Conservation (phyloP, 1,140 invertebrate species). For the Leptestheria dahalacensis region DNA sequence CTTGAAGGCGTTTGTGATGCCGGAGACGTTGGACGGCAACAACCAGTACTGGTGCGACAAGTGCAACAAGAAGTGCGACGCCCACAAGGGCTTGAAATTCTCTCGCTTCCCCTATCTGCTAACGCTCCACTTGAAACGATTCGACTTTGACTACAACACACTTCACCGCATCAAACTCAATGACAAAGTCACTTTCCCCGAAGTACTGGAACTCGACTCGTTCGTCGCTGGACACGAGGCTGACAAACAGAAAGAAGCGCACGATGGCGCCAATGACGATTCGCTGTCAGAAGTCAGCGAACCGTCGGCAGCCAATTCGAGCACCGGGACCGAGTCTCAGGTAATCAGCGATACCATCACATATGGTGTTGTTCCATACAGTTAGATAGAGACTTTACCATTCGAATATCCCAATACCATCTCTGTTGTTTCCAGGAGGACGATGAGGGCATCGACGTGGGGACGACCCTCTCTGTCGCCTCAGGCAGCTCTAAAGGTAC, state of each 20-base stretch:
- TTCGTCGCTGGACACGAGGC: constrained; percentile 39
- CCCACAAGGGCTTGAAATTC: constrained; percentile 82
- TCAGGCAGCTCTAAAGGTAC: background rate
- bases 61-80: constrained; percentile 77
- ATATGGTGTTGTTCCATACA: too few relatives aligned
- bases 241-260: constrained; percentile 5
- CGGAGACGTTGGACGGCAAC: constrained; percentile 66
- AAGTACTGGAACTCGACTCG: constrained; percentile 61
- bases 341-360: too few relatives aligned
- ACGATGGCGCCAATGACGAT: constrained; percentile 1
- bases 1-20: constrained; percentile 65
- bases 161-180: constrained; percentile 80
- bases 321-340: constrained; percentile 24
- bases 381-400: too few relatives aligned
- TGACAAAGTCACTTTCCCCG: constrained; percentile 74
- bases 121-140: constrained; percentile 75
- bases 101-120: constrained; percentile 75
- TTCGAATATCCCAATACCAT: too few relatives aligned
- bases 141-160: constrained; percentile 78
- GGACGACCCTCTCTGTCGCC: constrained; percentile 17
- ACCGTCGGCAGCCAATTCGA: constrained; percentile 3
- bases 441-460: constrained; percentile 53
- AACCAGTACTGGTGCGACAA: constrained; percentile 84
- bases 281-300: constrained; percentile 8
- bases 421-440: too few relatives aligned